phyloP scores from a whole-genome alignment of 2,113 vertebrate genomes.

The Chaenocephalus aceratus region DNA sequence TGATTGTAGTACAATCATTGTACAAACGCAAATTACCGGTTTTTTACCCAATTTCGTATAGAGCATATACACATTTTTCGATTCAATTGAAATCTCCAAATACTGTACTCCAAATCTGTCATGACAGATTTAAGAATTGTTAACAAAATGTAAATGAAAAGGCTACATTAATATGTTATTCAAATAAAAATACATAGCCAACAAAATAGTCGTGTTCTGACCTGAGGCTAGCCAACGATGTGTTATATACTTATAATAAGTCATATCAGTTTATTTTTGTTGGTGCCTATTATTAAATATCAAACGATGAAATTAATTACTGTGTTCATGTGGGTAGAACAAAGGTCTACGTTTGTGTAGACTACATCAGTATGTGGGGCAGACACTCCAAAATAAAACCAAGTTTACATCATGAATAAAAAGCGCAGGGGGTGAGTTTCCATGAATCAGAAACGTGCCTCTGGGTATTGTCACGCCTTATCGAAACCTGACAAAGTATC shows the following conservation, averaged over 20 bases:
- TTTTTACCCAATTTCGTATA: too few relatives aligned
- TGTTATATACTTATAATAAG: neutral
- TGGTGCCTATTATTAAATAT: neutral
- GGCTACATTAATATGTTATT: neutral
- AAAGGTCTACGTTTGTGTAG: fast-evolving
- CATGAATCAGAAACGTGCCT: conserved; percentile 36
- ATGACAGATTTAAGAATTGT: neutral
- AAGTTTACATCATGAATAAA: conserved; percentile 16
- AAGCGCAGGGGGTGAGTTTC: neutral
- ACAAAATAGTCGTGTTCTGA: too few relatives aligned
- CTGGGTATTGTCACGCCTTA: conserved; percentile 44
- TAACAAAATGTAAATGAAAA: neutral
- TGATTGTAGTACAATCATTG: too few relatives aligned
- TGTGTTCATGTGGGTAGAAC: neutral
- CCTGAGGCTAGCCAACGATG: neutral
- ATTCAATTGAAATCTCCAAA: neutral
- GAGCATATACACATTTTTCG: neutral
- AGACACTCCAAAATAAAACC: conserved; percentile 21
- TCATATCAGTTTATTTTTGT: too few relatives aligned
- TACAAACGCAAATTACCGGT: too few relatives aligned
- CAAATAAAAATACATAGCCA: neutral
- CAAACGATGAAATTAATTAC: neutral
- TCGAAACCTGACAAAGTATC: conserved; percentile 48
- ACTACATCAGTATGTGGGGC: conserved; percentile 2
- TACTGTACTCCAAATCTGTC: neutral